A percentile compares a stretch with the other conserved stretches of the same genome.
These are phyloP conservation scores for Coreoperca whiteheadi DNA, from an alignment of 2,113 vertebrate species.

Conservation along the genomic window DNA sequence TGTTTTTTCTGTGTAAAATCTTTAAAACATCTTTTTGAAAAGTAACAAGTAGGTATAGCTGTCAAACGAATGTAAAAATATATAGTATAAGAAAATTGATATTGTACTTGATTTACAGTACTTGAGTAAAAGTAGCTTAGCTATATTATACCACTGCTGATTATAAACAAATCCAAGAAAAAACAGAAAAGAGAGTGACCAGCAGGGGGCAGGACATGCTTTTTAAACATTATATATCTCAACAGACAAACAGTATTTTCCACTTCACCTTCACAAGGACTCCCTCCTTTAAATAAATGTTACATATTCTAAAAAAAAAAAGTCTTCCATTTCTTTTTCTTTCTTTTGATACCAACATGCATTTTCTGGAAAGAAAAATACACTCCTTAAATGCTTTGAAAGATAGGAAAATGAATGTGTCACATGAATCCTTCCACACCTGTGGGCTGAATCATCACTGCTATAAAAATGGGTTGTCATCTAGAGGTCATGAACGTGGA, in stretches of 20 bases:
- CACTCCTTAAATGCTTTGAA: not conserved
- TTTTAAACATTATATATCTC: not conserved
- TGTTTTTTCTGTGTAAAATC: too few relatives aligned
- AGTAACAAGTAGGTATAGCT: too few relatives aligned
- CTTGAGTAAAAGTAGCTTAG: too few relatives aligned
- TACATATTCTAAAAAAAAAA: not conserved
- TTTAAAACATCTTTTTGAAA: too few relatives aligned
- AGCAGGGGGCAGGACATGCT: conserved; percentile 71
- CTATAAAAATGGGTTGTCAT: conserved; percentile 26
- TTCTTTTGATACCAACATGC: not conserved
- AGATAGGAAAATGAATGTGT: not conserved
- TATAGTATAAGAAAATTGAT: too few relatives aligned
- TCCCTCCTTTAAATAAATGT: conserved; percentile 3
- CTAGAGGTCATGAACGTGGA: conserved; percentile 43
- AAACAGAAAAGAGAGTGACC: conserved; percentile 12
- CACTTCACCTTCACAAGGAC: conserved; percentile 67
- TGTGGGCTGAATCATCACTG: conserved; percentile 23
- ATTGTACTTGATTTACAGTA: too few relatives aligned
- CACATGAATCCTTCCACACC: not conserved
- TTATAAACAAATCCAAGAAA: not conserved
- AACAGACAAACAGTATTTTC: conserved; percentile 1
- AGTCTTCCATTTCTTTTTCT: not conserved
- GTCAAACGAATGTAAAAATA: too few relatives aligned
- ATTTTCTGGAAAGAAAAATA: not conserved
- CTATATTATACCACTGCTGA: too few relatives aligned